Base-by-base conservation (phyloP, 2,113 vertebrate genomes). In the Epinephelus cyanopodus region DNA sequence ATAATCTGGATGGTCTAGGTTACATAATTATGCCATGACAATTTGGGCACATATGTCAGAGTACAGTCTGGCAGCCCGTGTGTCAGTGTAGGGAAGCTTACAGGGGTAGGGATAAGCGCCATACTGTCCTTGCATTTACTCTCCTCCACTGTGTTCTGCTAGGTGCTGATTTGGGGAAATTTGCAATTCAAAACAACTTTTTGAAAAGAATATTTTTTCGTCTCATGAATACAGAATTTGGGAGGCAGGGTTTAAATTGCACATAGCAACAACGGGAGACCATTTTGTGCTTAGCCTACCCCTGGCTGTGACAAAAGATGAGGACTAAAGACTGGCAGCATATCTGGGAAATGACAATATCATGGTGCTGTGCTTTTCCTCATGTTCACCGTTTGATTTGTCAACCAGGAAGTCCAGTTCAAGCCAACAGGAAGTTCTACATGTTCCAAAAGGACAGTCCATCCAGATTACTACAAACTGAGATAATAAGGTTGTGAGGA, bases 11-110 rank as follows among this genome's bases (percentile, higher is more conserved):
- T 87, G 91, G 90, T 91, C 94, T 88, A 85, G 87, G 92, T 96
- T 96, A 95, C 93, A 94, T 96, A 95, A 95, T 95, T 93, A 95
- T 94, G 92, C 92, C 92, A 94, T 93, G 92, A 94, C 92, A 95
- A 95, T 94, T 94, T 94, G 87, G 91, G 91, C 94, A 92, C 87
- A 92, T 87, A 84, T 91, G 91, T 94, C 91, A 93, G 85, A 89
- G 91, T 78, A 92, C 65, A 90, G 87, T 87, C 82, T 93, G 86
- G 92, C 92, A 92, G 92, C 84, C 58, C 82, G 82, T 64, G 62
- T 92, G 89, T 87, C 90, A 93, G 75, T 81, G 88, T 74, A 63
- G 73, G 90, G 88, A 88, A 87, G 93, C 93, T 95, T 95, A 95
- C 86, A 74, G 83, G 81, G 76, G 86, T 85, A 76, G 81, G 82